Base-by-base conservation (phyloP, 2,888 invertebrate genomes). In the Bellardia bayeri region DNA sequence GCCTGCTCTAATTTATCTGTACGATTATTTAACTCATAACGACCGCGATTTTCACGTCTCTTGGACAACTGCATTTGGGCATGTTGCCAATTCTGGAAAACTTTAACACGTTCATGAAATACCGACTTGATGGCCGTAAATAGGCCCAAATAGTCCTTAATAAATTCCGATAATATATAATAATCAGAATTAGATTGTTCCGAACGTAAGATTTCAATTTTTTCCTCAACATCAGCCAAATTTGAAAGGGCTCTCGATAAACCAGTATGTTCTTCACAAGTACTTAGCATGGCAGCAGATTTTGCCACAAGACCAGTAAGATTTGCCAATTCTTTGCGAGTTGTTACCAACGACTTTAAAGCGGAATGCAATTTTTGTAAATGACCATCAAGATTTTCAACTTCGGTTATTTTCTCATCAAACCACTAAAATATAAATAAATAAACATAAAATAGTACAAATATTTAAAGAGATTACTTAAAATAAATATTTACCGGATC, bases 141-240 rank as follows among this genome's bases (percentile, higher is more conserved):
- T 16, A 99, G 95, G 0, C 97, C 97, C 79, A 99, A 96, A 93
- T 99, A 99, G 93, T 99, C 99, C 92, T 98, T 98, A 82, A 99
- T 95, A 92, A 98, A 96, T 94, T 99, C 99, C n/a, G 98, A 97
- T 88, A 99, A 95, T 85, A 98, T 96, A 92, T 96, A 98, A 93
- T 98, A 98, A 94, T 99, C 99, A 0, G 98, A 97, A 92, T 98
- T 98, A 2, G 98, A 97, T 94, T 99, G 99, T 89, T 98, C 98
- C 88, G 96, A 95, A 91, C 99, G 97, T 79, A 99, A 94, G 72
- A 96, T 95, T 94, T 98, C 98, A 40, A 98, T 96, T 95, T 97
- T 94, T 86, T 95, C 95, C 92, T 97, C 96, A 2, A 97, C 96
- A 93, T 99, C 98, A 0, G 98, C 97, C 66, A 99, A 94, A 93